Percentiles rank a stretch among this genome's conserved stretches.
phyloP scores from a whole-genome alignment of 2,113 vertebrate genomes.

The Erpornis zantholeuca region DNA sequence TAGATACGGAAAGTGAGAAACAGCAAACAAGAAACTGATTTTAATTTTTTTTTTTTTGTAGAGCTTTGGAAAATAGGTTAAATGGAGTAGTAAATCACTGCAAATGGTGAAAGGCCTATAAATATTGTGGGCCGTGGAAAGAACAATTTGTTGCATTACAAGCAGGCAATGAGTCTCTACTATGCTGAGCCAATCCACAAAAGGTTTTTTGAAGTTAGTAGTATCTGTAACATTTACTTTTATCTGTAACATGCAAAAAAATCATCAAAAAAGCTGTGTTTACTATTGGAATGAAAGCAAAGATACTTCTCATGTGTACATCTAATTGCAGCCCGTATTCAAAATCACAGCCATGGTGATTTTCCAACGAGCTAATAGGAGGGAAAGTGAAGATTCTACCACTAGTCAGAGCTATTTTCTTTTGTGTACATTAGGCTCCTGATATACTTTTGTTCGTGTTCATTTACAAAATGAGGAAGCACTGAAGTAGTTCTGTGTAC shows the following conservation, averaged over 20 bases:
- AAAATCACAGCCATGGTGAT: background rate
- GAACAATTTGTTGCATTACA: background rate
- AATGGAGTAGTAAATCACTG: background rate
- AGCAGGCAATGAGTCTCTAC: background rate
- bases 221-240: background rate
- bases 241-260: background rate
- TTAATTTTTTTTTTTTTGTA: background rate
- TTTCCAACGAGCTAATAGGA: background rate
- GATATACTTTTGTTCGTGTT: background rate
- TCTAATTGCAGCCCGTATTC: background rate
- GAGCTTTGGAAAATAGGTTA: background rate
- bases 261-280: background rate
- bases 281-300: background rate
- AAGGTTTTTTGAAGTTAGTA: background rate
- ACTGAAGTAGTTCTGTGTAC: background rate
- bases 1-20: background rate
- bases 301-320: background rate
- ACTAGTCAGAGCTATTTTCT: background rate
- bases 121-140: background rate
- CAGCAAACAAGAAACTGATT: background rate
- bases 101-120: slow-evolving; percentile 13
- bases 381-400: background rate
- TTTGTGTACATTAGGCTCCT: background rate
- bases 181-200: background rate
- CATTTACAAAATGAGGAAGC: background rate